phyloP scores from a whole-genome alignment of 1,140 invertebrate species.

The Sycobia sp. region DNA sequence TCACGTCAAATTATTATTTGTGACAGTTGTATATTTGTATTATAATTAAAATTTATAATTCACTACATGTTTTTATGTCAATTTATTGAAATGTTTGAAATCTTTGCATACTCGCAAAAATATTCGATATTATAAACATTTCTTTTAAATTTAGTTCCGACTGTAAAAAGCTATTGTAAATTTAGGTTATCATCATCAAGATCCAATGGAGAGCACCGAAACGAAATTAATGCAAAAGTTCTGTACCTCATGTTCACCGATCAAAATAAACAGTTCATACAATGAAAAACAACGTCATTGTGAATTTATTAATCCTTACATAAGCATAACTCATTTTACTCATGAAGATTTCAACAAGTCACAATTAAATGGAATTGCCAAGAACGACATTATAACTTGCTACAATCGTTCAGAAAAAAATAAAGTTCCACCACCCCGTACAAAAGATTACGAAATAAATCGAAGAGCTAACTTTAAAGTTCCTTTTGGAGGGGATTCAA shows the following conservation, averaged over 20 bases:
- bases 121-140: too few relatives aligned
- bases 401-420: slow-evolving; percentile 6
- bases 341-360: background rate
- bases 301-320: background rate
- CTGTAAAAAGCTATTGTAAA: too few relatives aligned
- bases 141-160: too few relatives aligned
- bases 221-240: background rate
- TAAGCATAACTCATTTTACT: background rate
- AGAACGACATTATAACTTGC: background rate
- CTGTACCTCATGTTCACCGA: slow-evolving; percentile 3
- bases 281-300: background rate
- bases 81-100: background rate
- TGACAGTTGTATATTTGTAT: too few relatives aligned
- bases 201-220: background rate
- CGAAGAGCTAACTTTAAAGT: slow-evolving; percentile 10
- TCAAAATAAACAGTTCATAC: slow-evolving; percentile 15
- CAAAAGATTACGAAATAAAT: background rate
- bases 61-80: too few relatives aligned
- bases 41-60: too few relatives aligned
- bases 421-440: background rate
- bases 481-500: slow-evolving; percentile 8
- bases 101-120: background rate
- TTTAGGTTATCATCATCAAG: slow-evolving; percentile 11
- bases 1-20: too few relatives aligned
- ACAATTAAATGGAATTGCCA: background rate